These are phyloP conservation scores for Gobius niger DNA, from an alignment of 2,113 vertebrate species.

Conservation along the genomic window DNA sequence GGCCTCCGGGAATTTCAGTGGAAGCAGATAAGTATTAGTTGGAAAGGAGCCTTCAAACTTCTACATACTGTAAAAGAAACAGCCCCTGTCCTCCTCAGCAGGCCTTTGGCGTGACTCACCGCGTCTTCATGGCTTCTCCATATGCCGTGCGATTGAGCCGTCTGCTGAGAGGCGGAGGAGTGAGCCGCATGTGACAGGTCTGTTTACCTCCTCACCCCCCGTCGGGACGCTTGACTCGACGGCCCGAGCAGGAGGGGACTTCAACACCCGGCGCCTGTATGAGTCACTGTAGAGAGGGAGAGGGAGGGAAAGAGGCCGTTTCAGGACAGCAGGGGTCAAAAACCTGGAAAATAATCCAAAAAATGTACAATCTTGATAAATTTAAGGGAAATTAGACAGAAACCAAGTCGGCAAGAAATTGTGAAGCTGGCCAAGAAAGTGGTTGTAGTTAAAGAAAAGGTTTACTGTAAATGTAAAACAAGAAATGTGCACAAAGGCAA, in stretches of 20 bases:
- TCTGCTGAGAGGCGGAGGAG: slow-evolving; percentile 41
- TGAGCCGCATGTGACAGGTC: slow-evolving; percentile 63
- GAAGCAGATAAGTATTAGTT: not conserved
- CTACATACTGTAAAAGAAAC: no score
- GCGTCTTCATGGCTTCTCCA: slow-evolving; percentile 52
- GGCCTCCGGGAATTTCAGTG: no score
- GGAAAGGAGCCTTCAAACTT: no score
- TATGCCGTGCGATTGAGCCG: slow-evolving; percentile 67
- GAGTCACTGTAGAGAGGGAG: slow-evolving; percentile 15
- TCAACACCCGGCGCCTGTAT: slow-evolving; percentile 16
- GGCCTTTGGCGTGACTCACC: slow-evolving; percentile 28
- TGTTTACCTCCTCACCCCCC: slow-evolving; percentile 53
- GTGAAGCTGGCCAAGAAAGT: not conserved
- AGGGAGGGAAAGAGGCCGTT: not conserved
- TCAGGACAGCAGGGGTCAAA: slow-evolving; percentile 15
- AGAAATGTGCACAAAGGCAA: no score
- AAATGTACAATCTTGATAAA: not conserved
- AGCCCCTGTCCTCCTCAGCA: slow-evolving; percentile 20
- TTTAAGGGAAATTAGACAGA: not conserved
- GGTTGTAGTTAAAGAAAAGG: not conserved
- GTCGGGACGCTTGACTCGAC: slow-evolving; percentile 61
- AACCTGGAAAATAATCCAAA: not conserved
- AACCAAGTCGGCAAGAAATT: not conserved
- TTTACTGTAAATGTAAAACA: not conserved
- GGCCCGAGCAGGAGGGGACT: slow-evolving; percentile 44